Evolutionary conservation across 2,797 vertebrate genomes (phyloP).

Genomic region (Sparus aurata): DNA sequence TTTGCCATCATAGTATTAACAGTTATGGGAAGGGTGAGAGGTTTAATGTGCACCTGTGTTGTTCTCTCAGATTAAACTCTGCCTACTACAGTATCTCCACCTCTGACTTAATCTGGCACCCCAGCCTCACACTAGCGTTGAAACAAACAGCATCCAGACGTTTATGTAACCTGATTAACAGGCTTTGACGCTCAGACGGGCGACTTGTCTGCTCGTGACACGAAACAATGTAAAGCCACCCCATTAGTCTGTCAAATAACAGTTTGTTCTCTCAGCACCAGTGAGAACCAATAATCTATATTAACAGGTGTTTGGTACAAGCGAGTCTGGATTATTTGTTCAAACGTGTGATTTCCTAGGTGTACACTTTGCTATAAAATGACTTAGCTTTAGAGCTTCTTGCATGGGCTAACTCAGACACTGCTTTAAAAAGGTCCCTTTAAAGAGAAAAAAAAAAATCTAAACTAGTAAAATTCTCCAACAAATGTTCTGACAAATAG

Average conservation of each 20-base stretch:
- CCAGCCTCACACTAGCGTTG: constrained; percentile 22
- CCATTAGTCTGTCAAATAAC: not conserved
- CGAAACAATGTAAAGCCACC: constrained; percentile 14
- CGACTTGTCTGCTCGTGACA: constrained; percentile 39
- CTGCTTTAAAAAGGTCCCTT: not conserved
- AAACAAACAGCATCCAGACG: constrained; percentile 62
- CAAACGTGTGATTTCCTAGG: not conserved
- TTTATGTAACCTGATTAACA: constrained; percentile 73
- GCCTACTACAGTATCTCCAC: constrained; percentile 1
- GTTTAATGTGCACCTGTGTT: not conserved
- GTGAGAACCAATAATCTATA: not conserved
- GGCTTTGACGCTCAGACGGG: constrained; percentile 57
- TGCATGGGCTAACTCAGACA: not conserved
- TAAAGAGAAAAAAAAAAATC: no score
- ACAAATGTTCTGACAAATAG: no score
- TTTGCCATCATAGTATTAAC: not conserved
- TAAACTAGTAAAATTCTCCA: no score
- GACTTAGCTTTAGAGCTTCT: not conserved
- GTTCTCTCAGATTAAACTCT: not conserved
- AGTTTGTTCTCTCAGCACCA: not conserved
- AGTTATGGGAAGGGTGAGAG: not conserved
- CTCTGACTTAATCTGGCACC: constrained; percentile 15
- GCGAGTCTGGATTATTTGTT: not conserved
- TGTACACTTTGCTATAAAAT: not conserved
- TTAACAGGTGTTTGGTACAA: not conserved